phyloP scores from a whole-genome alignment of 2,113 vertebrate species.

The Pituophis catenifer region DNA sequence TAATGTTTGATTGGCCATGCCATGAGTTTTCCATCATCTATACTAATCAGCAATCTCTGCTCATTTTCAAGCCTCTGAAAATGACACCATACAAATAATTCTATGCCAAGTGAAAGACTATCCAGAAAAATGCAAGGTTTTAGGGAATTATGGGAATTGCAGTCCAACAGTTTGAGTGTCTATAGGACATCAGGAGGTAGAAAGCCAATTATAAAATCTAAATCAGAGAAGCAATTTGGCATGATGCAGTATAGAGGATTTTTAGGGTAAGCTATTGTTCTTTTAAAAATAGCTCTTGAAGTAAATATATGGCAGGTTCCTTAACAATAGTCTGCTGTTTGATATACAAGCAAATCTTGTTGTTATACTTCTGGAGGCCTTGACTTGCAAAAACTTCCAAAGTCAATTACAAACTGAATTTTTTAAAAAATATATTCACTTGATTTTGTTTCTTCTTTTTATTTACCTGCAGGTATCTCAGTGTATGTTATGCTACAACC shows the following conservation, averaged over 20 bases:
- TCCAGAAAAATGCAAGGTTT: background rate
- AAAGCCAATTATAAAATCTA: background rate
- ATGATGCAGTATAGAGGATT: background rate
- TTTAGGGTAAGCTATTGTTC: background rate
- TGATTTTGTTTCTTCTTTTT: background rate
- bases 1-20: background rate
- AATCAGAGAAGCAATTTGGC: background rate
- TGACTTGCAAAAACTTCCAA: background rate
- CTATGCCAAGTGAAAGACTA: background rate
- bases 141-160: background rate
- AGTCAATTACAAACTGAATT: background rate
- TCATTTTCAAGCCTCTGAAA: too few species aligned
- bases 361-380: background rate
- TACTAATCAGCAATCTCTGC: background rate
- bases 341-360: background rate
- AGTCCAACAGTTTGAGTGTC: background rate
- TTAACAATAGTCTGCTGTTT: background rate
- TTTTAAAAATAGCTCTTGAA: background rate
- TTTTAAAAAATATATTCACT: background rate
- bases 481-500: conserved; percentile 25
- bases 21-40: background rate
- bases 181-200: background rate
- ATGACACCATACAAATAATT: background rate
- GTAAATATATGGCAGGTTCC: background rate
- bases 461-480: conserved; percentile 6